These are phyloP conservation scores for Oenanthe oenanthe DNA, from an alignment of 2,113 vertebrate genomes.

Conservation along the genomic window DNA sequence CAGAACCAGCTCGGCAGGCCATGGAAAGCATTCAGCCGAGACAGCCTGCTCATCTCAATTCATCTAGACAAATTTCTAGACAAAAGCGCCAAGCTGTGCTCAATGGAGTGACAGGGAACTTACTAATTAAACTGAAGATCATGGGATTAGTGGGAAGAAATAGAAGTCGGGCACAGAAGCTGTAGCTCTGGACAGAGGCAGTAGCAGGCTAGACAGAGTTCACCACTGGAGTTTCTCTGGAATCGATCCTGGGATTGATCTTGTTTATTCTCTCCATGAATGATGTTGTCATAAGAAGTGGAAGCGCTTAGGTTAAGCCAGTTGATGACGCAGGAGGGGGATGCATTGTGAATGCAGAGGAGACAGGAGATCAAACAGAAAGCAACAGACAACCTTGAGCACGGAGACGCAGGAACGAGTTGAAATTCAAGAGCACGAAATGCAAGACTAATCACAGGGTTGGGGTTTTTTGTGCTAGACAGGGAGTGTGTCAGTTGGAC, in stretches of 20 bases:
- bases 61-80: conserved; percentile 41
- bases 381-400: conserved; percentile 63
- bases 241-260: conserved; percentile 42
- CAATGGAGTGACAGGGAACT: conserved; percentile 3
- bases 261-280: conserved; percentile 60
- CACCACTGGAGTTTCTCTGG: conserved; percentile 2
- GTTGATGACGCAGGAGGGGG: conserved; percentile 50
- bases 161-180: not conserved
- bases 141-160: conserved; percentile 38
- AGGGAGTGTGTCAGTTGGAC: conserved; percentile 47
- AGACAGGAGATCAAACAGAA: conserved; percentile 51
- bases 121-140: conserved; percentile 54
- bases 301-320: conserved; percentile 40
- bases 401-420: not conserved
- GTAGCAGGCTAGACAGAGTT: conserved; percentile 6
- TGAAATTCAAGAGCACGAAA: conserved; percentile 61
- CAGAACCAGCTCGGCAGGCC: not conserved
- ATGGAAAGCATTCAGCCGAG: not conserved
- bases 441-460: conserved; percentile 56
- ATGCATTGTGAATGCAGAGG: conserved; percentile 61
- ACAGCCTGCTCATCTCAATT: conserved; percentile 41
- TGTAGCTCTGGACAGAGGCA: not conserved
- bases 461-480: not conserved
- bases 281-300: conserved; percentile 59
- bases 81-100: conserved; percentile 51